Evolutionary conservation across 2,888 invertebrate genomes (phyloP).

Genomic region (Amblyjoppa proteus): DNA sequence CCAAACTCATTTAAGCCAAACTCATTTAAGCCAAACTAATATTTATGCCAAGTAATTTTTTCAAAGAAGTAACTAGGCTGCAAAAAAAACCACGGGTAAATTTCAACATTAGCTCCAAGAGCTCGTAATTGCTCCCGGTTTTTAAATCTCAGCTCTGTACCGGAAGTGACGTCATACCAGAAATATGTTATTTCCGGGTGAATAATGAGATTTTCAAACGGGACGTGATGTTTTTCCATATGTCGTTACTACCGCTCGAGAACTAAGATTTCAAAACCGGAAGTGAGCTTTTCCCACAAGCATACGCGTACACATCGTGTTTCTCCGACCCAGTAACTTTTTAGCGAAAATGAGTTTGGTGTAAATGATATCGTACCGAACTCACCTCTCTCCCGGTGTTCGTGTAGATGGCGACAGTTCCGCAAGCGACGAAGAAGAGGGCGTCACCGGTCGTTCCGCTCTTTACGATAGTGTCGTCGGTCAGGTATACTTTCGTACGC

Average conservation of each 20-base stretch:
- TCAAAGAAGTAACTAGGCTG: neutral
- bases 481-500: slow-evolving; percentile 82
- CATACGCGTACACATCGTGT: too few species aligned
- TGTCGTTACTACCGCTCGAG: neutral
- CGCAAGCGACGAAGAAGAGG: slow-evolving; percentile 84
- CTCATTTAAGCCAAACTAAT: neutral
- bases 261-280: neutral
- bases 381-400: slow-evolving; percentile 82
- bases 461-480: slow-evolving; percentile 83
- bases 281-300: too few species aligned
- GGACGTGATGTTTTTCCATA: neutral
- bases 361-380: neutral
- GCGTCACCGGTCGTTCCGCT: slow-evolving; percentile 81
- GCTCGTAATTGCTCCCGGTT: too few species aligned
- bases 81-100: neutral
- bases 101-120: neutral
- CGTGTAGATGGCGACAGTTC: slow-evolving; percentile 85
- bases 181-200: too few species aligned
- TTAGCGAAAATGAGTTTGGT: neutral
- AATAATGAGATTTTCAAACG: neutral
- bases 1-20: too few species aligned
- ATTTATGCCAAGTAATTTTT: neutral
- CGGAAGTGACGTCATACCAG: too few species aligned
- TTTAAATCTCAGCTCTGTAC: neutral
- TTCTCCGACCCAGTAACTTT: neutral